Percentiles rank a stretch among this genome's conserved stretches.
Evolutionary conservation across 2,113 vertebrate genomes (phyloP).

Genomic region (Cinclus cinclus): DNA sequence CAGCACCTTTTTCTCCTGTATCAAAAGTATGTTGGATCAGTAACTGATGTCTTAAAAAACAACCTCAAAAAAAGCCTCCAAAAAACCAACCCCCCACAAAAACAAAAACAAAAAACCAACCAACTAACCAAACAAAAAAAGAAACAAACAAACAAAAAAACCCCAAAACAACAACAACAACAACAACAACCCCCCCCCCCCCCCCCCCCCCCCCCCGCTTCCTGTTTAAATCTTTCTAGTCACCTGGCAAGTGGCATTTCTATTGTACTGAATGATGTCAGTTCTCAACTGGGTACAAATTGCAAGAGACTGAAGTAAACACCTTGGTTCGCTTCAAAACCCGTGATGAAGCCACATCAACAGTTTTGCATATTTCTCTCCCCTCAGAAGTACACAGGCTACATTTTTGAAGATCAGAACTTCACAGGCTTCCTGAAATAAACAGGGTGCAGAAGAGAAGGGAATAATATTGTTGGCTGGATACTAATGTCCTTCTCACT

Average conservation of each 20-base stretch:
- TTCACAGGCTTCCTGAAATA: not conserved
- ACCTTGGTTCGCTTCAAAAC: not conserved
- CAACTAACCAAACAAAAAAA: too few relatives aligned
- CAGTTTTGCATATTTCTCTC: not conserved
- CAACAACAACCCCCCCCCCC: too few relatives aligned
- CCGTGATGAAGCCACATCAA: not conserved
- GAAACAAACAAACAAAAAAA: too few relatives aligned
- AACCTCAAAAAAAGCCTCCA: not conserved
- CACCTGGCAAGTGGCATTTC: not conserved
- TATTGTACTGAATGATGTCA: not conserved
- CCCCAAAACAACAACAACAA: too few relatives aligned
- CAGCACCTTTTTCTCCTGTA: not conserved
- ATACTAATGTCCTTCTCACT: slow-evolving; percentile 1
- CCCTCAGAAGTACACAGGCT: not conserved
- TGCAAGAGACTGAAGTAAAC: not conserved
- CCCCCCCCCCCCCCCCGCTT: not conserved
- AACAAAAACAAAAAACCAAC: not conserved
- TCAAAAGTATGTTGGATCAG: not conserved
- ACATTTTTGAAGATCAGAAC: not conserved
- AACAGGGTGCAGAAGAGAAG: not conserved
- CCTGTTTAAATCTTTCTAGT: not conserved
- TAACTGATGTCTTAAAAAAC: not conserved
- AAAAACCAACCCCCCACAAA: too few relatives aligned
- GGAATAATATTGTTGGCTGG: not conserved
- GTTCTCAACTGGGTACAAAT: not conserved